A percentile compares a stretch with the other conserved stretches of the same genome.
These are phyloP conservation scores for Biston stratarius DNA, from an alignment of 2,888 invertebrate genomes.

Conservation along the genomic window DNA sequence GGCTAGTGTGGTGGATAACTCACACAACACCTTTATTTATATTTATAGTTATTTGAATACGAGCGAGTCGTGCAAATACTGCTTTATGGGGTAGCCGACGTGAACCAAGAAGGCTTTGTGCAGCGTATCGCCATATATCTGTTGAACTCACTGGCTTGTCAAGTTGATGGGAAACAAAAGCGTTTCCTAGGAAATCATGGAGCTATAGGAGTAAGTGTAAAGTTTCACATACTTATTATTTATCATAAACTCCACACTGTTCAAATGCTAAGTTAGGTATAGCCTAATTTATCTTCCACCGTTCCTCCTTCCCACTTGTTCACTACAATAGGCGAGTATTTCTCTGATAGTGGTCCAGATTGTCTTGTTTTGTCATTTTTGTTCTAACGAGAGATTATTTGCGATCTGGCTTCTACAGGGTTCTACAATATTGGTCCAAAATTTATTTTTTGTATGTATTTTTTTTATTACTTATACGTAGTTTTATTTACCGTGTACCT, in stretches of 20 bases:
- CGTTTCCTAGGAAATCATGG: constrained; percentile 95
- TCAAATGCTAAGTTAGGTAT: no score
- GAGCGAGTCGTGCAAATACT: constrained; percentile 94
- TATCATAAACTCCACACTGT: neutral
- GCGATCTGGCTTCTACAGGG: no score
- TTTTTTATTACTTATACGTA: no score
- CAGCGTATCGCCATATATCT: constrained; percentile 98
- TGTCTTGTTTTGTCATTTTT: no score
- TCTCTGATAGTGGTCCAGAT: no score
- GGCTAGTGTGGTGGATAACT: no score
- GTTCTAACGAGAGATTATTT: no score
- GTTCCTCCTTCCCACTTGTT: no score
- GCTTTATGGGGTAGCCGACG: constrained; percentile 92
- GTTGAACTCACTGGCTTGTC: constrained; percentile 97
- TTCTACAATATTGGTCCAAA: no score
- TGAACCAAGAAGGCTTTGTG: constrained; percentile 95
- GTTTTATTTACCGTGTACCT: no score
- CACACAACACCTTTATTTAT: neutral
- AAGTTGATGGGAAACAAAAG: constrained; percentile 97
- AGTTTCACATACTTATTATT: neutral
- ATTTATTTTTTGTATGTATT: no score
- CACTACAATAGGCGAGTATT: neutral
- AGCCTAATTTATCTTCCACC: no score
- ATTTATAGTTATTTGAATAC: constrained; percentile 94
- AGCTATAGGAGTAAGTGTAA: constrained; percentile 90